These are phyloP conservation scores for Corythoichthys haematopterus DNA, from an alignment of 2,113 vertebrate genomes.

Conservation along the genomic window DNA sequence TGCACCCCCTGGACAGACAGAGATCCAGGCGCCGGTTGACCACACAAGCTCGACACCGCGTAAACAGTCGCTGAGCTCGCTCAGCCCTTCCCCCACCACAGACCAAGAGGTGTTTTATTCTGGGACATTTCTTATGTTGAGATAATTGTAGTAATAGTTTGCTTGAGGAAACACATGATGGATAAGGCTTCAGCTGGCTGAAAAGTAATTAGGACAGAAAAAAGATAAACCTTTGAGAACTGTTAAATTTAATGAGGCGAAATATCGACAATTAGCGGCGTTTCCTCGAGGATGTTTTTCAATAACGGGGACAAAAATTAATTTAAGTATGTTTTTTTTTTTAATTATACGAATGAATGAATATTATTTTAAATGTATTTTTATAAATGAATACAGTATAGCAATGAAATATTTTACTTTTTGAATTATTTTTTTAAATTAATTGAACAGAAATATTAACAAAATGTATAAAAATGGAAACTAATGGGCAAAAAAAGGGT, in stretches of 20 bases:
- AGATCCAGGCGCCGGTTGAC: constrained; percentile 27
- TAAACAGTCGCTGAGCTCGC: constrained; percentile 84
- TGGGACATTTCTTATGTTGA: background rate
- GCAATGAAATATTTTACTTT: too few relatives aligned
- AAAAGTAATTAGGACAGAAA: background rate
- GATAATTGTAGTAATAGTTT: background rate
- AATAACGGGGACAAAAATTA: too few relatives aligned
- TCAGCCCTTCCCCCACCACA: constrained; percentile 86
- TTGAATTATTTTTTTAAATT: too few relatives aligned
- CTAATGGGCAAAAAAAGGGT: too few relatives aligned
- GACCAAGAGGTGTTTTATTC: constrained; percentile 76
- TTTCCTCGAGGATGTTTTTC: too few relatives aligned
- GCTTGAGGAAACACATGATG: background rate
- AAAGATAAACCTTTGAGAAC: background rate
- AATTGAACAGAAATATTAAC: too few relatives aligned
- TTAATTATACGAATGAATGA: too few relatives aligned
- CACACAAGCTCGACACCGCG: constrained; percentile 44
- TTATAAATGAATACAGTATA: too few relatives aligned
- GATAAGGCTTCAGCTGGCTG: background rate
- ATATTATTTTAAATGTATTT: too few relatives aligned
- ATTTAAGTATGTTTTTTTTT: too few relatives aligned
- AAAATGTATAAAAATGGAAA: too few relatives aligned
- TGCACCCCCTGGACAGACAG: constrained; percentile 64
- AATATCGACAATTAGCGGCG: too few relatives aligned
- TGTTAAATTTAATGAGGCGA: background rate